Conservation (phyloP, 2,888 invertebrate species). For the Micoletzkya japonica region DNA sequence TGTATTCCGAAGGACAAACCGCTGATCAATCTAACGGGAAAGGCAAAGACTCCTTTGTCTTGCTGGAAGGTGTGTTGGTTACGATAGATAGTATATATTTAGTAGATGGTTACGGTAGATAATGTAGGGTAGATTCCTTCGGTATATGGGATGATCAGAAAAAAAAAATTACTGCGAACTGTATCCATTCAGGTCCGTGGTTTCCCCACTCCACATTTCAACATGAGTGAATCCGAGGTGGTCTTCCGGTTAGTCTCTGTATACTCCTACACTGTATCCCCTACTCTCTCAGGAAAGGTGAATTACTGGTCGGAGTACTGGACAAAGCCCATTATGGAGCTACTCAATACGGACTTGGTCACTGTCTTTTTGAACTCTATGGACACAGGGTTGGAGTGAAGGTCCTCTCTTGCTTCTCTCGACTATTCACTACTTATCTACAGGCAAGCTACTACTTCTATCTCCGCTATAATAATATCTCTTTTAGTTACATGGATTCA, state of each 20-base stretch:
- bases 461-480: not conserved
- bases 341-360: constrained; percentile 88
- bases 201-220: constrained; percentile 37
- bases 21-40: constrained; percentile 75
- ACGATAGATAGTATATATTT: not conserved
- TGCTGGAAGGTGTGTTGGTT: constrained; percentile 64
- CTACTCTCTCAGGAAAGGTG: constrained; percentile 79
- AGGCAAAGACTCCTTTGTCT: constrained; percentile 75
- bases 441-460: constrained; percentile 70
- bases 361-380: constrained; percentile 92
- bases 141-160: no score
- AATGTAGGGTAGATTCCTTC: not conserved
- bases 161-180: not conserved
- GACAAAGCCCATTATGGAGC: constrained; percentile 97
- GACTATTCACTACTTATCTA: constrained; percentile 85
- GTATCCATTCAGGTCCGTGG: constrained; percentile 32
- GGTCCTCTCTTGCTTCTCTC: constrained; percentile 84
- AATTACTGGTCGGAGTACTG: constrained; percentile 85
- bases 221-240: constrained; percentile 88
- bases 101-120: no score
- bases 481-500: constrained; percentile 77
- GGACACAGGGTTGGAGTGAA: constrained; percentile 82
- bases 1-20: constrained; percentile 76
- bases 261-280: not conserved
- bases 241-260: constrained; percentile 66